phyloP scores from a whole-genome alignment of 35 echinoderm and acorn worm genomes.

The Lytechinus pictus region DNA sequence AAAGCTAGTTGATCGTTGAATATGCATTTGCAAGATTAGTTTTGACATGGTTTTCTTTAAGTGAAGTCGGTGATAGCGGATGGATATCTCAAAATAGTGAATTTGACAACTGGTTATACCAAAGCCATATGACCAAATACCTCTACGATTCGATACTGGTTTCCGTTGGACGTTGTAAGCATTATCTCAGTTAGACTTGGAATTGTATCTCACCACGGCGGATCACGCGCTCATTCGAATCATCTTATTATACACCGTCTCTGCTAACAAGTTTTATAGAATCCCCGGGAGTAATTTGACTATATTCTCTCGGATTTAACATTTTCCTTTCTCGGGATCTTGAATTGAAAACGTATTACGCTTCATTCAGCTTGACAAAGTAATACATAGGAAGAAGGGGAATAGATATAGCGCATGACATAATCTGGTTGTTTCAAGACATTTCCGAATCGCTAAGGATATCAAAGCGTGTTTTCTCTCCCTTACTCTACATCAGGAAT shows the following conservation, averaged over 20 bases:
- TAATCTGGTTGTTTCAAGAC: background rate
- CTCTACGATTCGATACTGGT: background rate
- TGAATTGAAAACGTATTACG: background rate
- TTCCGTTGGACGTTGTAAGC: background rate
- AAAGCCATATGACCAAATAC: background rate
- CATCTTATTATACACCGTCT: background rate
- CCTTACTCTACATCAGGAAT: background rate
- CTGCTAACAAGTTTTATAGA: background rate
- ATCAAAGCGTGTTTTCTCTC: background rate
- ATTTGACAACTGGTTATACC: background rate
- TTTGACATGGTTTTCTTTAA: background rate
- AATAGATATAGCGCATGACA: background rate
- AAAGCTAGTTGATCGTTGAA: background rate
- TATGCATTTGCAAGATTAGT: background rate
- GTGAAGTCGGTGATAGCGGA: background rate
- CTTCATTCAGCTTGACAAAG: background rate
- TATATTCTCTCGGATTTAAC: background rate
- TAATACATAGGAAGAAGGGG: background rate
- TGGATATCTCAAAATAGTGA: background rate
- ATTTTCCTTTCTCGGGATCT: background rate
- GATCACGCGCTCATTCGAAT: background rate
- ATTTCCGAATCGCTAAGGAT: background rate
- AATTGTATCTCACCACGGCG: background rate
- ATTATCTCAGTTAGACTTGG: background rate
- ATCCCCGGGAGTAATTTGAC: background rate